Evolutionary conservation across 2,888 invertebrate genomes (phyloP).

Genomic region (Epirrhoe tristata): DNA sequence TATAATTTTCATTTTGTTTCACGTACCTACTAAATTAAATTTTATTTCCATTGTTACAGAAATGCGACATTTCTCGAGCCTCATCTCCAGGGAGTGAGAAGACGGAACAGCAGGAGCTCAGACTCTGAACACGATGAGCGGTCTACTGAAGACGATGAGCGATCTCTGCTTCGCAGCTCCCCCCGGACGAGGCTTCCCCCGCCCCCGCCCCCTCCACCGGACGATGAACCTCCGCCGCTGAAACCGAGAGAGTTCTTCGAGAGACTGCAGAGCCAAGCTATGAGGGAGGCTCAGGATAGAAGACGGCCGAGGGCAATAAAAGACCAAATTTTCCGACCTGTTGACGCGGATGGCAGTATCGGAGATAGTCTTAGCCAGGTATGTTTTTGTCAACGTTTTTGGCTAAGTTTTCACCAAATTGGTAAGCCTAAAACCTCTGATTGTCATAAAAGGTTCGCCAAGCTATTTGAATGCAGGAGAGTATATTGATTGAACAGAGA

Average conservation of each 20-base stretch:
- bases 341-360: conserved; percentile 76
- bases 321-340: conserved; percentile 70
- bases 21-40: neutral
- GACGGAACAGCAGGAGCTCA: conserved; percentile 79
- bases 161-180: conserved; percentile 74
- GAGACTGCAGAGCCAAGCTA: conserved; percentile 79
- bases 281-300: conserved; percentile 75
- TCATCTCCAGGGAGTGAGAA: conserved; percentile 87
- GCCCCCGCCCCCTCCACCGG: conserved; percentile 78
- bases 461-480: neutral
- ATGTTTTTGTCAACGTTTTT: conserved; percentile 37
- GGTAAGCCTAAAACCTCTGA: neutral
- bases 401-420: neutral
- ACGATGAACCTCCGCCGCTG: conserved; percentile 80
- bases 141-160: conserved; percentile 80
- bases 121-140: conserved; percentile 83
- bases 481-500: conserved; percentile 8
- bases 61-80: conserved; percentile 91
- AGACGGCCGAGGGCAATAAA: conserved; percentile 68
- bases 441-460: neutral
- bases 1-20: too few relatives aligned
- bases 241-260: conserved; percentile 85
- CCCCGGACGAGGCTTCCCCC: conserved; percentile 77
- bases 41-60: conserved; percentile 82
- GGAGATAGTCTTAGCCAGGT: conserved; percentile 84